These are phyloP conservation scores for Hyposoter didymator DNA, from an alignment of 2,888 invertebrate genomes.

Conservation along the genomic window DNA sequence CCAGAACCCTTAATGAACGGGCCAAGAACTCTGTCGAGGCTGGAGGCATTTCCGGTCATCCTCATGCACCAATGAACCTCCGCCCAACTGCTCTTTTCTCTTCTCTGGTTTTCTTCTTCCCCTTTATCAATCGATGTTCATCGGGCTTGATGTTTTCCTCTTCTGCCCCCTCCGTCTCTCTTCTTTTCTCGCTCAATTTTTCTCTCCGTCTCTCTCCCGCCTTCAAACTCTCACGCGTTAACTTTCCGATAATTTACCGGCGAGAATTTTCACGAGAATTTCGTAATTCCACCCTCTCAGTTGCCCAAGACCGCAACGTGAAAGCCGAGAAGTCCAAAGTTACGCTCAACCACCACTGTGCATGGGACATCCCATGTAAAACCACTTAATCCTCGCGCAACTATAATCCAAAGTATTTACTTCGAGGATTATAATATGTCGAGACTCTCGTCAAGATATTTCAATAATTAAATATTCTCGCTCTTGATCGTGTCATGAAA, in stretches of 20 bases:
- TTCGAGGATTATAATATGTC: background rate
- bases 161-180: background rate
- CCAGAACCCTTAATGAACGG: slow-evolving; percentile 53
- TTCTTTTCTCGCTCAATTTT: slow-evolving; percentile 24
- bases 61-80: slow-evolving; percentile 55
- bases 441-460: background rate
- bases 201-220: background rate
- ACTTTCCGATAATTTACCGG: slow-evolving; percentile 67
- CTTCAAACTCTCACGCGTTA: slow-evolving; percentile 56
- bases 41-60: slow-evolving; percentile 57
- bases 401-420: slow-evolving; percentile 20
- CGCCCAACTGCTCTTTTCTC: slow-evolving; percentile 43
- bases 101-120: slow-evolving; percentile 35
- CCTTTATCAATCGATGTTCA: slow-evolving; percentile 53
- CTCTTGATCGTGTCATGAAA: background rate
- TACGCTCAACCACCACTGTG: slow-evolving; percentile 53
- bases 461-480: background rate
- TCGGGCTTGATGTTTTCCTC: slow-evolving; percentile 16
- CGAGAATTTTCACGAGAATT: slow-evolving; percentile 61
- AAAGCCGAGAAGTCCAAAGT: slow-evolving; percentile 62
- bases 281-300: slow-evolving; percentile 64
- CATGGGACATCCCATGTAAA: slow-evolving; percentile 15
- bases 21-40: slow-evolving; percentile 55
- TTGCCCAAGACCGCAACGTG: slow-evolving; percentile 54
- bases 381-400: background rate